These are phyloP conservation scores for Exocentrus adspersus DNA, from an alignment of 2,888 invertebrate species.

Conservation along the genomic window DNA sequence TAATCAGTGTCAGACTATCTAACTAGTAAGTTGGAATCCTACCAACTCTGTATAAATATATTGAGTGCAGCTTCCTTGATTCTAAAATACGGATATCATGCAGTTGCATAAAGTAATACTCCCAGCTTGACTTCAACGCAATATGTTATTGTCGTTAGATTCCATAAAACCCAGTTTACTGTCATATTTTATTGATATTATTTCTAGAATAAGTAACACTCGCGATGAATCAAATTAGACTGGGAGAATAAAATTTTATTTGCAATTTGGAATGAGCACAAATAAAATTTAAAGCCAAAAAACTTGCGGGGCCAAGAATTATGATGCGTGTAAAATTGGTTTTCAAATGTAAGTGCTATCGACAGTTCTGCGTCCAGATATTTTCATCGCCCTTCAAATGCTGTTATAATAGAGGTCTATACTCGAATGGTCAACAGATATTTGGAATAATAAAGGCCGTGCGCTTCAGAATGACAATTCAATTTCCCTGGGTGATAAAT, in stretches of 20 bases:
- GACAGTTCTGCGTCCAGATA: conserved; percentile 58
- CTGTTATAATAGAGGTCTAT: conserved; percentile 57
- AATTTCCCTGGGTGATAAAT: conserved; percentile 63
- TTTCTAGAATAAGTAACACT: conserved; percentile 54
- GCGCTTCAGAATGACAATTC: conserved; percentile 59
- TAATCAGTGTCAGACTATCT: background rate
- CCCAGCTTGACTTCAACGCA: conserved; percentile 35
- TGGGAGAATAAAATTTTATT: conserved; percentile 58
- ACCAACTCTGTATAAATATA: background rate
- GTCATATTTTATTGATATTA: conserved; percentile 55
- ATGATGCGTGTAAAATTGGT: conserved; percentile 63
- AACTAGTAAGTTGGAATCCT: background rate
- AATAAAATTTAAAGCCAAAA: conserved; percentile 56
- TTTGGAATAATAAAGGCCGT: conserved; percentile 60
- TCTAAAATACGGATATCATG: conserved; percentile 3
- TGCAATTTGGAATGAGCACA: conserved; percentile 46
- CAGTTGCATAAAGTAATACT: conserved; percentile 6
- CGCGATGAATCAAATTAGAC: conserved; percentile 54
- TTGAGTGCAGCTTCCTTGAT: background rate
- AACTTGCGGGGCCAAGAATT: conserved; percentile 49
- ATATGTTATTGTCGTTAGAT: conserved; percentile 51
- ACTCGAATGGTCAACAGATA: conserved; percentile 59
- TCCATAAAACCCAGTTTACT: conserved; percentile 53
- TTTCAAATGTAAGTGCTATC: conserved; percentile 60
- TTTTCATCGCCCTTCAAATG: conserved; percentile 61